Base-by-base conservation (phyloP, 2,797 vertebrate genomes). In the Smutsia temminckii region DNA sequence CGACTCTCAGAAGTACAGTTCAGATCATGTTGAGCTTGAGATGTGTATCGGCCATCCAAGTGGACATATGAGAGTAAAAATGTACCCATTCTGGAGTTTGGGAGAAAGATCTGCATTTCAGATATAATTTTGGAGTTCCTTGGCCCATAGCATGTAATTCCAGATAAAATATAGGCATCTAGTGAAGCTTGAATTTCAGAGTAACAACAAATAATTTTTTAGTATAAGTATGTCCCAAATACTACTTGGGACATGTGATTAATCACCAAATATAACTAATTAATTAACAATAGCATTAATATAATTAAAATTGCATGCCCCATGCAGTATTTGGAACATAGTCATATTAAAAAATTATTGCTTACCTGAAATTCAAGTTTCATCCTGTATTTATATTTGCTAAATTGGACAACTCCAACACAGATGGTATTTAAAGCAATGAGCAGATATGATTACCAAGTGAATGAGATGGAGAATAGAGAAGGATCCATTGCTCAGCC, bases 311-410 rank as follows among this genome's bases (percentile, higher is more conserved):
- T 21, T 66, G 49, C 55, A 72, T 59, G 18, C 3, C 14, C 37
- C 27, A 53, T 21, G 40, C n/a, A 68, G n/a, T 87, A 79, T 93
- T 68, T 72, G 17, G 6, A 27, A 89, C 11, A 69, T 2, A 53
- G n/a, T 79, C 29, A 29, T 57, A 42, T 17, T 77, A 69, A 55
- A 61, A 69, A 64, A 61, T 51, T 29, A 53, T 85, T 42, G 34
- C 77, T 79, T 74, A 55, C 66, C 71, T 61, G 34, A 94, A 93
- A 85, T 90, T 94, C 46, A 92, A 83, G 23, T 61, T 87, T 81
- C 16, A 51, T 37, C 46, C 23, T 61, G 8, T 61, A 71, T 77
- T 84, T 59, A 34, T 84, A 42, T 59, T 85, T 84, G 27, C 55
- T 57, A 51, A 79, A 25, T 16, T 57, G n/a, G n/a, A 2, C 32